Percentiles rank a stretch among this genome's conserved stretches.
These are phyloP conservation scores for Carollia perspicillata DNA, from an alignment of 2,113 vertebrate genomes.

Conservation along the genomic window DNA sequence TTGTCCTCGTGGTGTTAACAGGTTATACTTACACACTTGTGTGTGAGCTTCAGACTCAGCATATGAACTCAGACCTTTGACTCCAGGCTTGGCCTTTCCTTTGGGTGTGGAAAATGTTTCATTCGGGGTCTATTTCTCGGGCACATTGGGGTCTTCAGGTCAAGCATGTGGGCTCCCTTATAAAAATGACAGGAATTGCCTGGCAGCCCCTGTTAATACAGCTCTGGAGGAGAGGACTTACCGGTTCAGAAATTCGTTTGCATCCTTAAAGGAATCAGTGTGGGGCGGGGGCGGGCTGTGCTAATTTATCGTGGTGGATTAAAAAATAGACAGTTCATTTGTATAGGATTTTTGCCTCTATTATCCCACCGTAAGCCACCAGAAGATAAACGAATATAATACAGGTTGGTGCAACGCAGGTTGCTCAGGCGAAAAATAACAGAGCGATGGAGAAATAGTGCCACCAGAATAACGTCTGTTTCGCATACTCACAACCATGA, in stretches of 20 bases:
- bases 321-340: not conserved
- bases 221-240: not conserved
- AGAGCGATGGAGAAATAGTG: too few species aligned
- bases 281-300: not conserved
- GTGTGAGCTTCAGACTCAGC: not conserved
- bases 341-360: not conserved
- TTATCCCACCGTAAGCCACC: not conserved
- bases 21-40: not conserved
- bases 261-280: not conserved
- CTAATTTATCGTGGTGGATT: not conserved
- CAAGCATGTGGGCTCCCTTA: not conserved
- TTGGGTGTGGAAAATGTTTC: not conserved
- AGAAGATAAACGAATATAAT: not conserved
- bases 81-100: not conserved
- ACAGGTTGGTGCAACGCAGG: too few species aligned
- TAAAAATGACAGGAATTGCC: not conserved
- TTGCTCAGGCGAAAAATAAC: too few species aligned
- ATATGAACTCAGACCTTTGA: not conserved
- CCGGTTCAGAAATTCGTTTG: not conserved
- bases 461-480: too few species aligned
- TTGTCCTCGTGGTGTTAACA: not conserved
- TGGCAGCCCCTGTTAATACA: not conserved
- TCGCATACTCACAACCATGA: not conserved
- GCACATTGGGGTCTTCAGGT: not conserved
- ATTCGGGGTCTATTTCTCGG: not conserved